Evolutionary conservation across 2,797 vertebrate genomes (phyloP).

Genomic region (Etheostoma perlongum): DNA sequence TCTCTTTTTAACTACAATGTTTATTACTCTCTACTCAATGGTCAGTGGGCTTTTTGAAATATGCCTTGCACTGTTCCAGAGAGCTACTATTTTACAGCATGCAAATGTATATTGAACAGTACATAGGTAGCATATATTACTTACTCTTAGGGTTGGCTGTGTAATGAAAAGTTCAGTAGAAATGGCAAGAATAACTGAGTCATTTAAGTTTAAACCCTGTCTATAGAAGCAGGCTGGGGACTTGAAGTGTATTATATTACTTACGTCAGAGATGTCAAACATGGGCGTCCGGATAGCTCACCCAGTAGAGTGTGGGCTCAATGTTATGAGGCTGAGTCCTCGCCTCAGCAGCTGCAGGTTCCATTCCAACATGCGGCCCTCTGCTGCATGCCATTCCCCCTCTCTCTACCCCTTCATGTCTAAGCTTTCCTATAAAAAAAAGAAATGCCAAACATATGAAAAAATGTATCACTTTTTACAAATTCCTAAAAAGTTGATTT

Average conservation of each 20-base stretch:
- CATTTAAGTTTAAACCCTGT: constrained; percentile 11
- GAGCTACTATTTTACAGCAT: neutral
- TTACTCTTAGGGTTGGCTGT: neutral
- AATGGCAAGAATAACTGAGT: constrained; percentile 16
- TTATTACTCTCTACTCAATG: neutral
- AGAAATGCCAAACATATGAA: constrained; percentile 27
- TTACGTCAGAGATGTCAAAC: constrained; percentile 19
- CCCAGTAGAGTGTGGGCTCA: no score
- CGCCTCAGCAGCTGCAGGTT: no score
- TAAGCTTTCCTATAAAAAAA: no score
- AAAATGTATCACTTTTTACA: constrained; percentile 32
- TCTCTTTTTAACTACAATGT: neutral
- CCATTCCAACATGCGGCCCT: no score
- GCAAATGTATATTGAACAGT: neutral
- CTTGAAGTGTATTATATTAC: neutral
- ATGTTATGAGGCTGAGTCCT: no score
- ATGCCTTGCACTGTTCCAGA: no score
- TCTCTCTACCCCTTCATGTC: no score
- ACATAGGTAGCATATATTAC: neutral
- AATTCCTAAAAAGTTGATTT: constrained; percentile 65
- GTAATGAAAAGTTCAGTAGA: neutral
- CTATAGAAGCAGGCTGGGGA: neutral
- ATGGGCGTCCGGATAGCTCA: neutral
- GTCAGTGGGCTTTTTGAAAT: neutral
- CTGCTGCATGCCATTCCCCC: no score